Conservation (phyloP, 30 jellyfish, hydroid and myxozoan species). For the Aurelia aurita region DNA sequence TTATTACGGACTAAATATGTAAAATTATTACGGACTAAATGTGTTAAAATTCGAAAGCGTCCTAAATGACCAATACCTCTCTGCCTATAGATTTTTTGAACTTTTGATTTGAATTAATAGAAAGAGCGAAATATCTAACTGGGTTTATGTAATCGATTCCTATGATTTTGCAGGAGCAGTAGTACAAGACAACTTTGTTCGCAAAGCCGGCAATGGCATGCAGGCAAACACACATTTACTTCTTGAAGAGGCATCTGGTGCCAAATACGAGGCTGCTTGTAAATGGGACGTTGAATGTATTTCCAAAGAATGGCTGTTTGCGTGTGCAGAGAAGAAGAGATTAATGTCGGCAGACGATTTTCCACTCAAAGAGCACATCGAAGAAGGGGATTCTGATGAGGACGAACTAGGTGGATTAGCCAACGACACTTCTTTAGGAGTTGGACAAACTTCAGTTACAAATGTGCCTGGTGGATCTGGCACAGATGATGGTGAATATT, state of each 20-base stretch:
- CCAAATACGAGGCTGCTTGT: slow-evolving; percentile 90
- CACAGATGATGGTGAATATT: no score
- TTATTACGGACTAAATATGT: no score
- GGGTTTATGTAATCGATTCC: no score
- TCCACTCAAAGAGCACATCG: slow-evolving; percentile 26
- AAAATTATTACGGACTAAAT: no score
- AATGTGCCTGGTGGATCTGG: no score
- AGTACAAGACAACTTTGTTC: slow-evolving; percentile 84
- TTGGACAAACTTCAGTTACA: not conserved
- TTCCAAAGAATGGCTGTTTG: slow-evolving; percentile 84
- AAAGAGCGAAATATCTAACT: no score
- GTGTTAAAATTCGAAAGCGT: no score
- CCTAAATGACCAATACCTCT: no score
- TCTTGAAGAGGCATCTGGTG: slow-evolving; percentile 84
- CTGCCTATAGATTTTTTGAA: no score
- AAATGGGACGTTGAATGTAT: slow-evolving; percentile 88
- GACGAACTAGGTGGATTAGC: not conserved
- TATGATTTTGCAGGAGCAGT: slow-evolving; percentile 73
- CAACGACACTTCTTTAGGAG: not conserved
- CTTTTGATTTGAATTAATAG: no score
- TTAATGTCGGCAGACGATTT: slow-evolving; percentile 63
- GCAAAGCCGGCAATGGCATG: slow-evolving; percentile 56
- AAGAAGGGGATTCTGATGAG: not conserved
- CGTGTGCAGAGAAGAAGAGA: slow-evolving; percentile 81
- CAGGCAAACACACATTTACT: slow-evolving; percentile 94